Percentiles rank a stretch among this genome's conserved stretches.
Evolutionary conservation across 2,888 invertebrate genomes (phyloP).

Genomic region (Chirona hameri): DNA sequence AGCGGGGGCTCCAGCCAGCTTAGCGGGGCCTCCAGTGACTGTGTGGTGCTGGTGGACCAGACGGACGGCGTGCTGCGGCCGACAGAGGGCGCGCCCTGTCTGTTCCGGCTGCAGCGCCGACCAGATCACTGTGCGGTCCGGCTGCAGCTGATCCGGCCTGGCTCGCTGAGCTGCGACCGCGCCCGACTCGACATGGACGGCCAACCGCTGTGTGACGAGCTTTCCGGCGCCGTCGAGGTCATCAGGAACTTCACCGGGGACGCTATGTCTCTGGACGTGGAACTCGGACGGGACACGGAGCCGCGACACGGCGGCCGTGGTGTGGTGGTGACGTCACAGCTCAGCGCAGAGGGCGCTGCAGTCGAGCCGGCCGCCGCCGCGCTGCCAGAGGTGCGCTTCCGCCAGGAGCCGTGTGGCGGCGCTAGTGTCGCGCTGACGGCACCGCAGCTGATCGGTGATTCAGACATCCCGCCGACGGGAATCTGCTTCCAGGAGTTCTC

Average conservation of each 20-base stretch:
- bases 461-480: background rate
- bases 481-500: conserved; percentile 27
- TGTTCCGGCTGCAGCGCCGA: background rate
- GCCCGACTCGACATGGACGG: background rate
- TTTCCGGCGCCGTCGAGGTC: background rate
- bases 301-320: background rate
- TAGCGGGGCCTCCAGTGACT: background rate
- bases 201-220: background rate
- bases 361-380: background rate
- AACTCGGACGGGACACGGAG: background rate
- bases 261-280: background rate
- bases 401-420: background rate
- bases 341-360: too few species aligned
- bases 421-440: background rate
- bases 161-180: background rate
- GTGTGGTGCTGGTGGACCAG: background rate
- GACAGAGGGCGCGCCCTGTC: background rate
- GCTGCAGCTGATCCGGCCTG: background rate
- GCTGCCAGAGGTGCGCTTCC: background rate
- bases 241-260: background rate
- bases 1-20: background rate
- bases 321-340: background rate
- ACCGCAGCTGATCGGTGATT: background rate
- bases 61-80: background rate
- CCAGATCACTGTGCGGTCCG: background rate